Evolutionary conservation across 2,888 invertebrate genomes (phyloP).

Genomic region (Cetonia aurata): DNA sequence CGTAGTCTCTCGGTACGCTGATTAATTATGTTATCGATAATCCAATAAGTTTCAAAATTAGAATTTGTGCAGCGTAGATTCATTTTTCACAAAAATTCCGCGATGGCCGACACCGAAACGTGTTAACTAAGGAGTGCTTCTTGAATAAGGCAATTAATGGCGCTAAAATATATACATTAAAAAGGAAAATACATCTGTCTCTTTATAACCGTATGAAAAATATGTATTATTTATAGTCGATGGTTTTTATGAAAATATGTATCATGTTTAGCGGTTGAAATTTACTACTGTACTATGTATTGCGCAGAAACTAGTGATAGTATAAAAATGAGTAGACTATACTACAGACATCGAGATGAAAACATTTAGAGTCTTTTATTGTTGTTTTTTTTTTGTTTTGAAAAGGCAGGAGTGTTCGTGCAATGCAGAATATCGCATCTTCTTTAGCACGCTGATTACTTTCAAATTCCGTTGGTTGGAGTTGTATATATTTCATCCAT

Average conservation of each 20-base stretch:
- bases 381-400: slow-evolving; percentile 40
- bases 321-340: slow-evolving; percentile 66
- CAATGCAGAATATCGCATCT: slow-evolving; percentile 58
- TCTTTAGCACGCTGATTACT: slow-evolving; percentile 43
- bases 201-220: slow-evolving; percentile 63
- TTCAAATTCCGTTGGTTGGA: slow-evolving; percentile 29
- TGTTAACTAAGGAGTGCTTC: slow-evolving; percentile 53
- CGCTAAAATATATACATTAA: slow-evolving; percentile 54
- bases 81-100: slow-evolving; percentile 51
- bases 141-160: slow-evolving; percentile 63
- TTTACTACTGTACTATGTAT: slow-evolving; percentile 42
- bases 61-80: no score
- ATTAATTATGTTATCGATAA: no score
- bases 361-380: slow-evolving; percentile 59
- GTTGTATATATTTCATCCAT: slow-evolving; percentile 34
- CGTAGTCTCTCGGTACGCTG: no score
- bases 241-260: slow-evolving; percentile 43
- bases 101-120: slow-evolving; percentile 49
- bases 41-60: no score
- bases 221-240: slow-evolving; percentile 57
- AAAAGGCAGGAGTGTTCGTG: slow-evolving; percentile 64
- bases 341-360: slow-evolving; percentile 63
- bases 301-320: slow-evolving; percentile 58
- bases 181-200: slow-evolving; percentile 66
- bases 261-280: slow-evolving; percentile 60